These are phyloP conservation scores for Alligator sinensis DNA, from an alignment of 2,113 vertebrate genomes.

Conservation along the genomic window DNA sequence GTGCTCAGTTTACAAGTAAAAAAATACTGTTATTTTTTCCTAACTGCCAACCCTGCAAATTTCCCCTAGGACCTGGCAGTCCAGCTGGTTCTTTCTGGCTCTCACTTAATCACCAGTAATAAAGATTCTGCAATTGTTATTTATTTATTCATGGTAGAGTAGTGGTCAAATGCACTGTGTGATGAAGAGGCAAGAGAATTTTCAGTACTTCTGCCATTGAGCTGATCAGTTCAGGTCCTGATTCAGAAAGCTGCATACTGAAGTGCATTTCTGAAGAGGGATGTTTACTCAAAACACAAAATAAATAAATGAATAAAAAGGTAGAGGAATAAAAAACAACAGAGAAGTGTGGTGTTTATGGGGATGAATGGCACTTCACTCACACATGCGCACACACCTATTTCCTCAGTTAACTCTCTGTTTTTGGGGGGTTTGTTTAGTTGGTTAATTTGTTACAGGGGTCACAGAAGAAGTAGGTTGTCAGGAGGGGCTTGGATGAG, in stretches of 20 bases:
- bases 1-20: fast-evolving
- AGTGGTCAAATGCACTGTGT: background rate
- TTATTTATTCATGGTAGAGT: background rate
- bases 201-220: background rate
- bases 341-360: background rate
- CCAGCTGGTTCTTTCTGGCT: background rate
- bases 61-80: background rate
- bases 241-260: background rate
- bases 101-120: fast-evolving
- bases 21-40: background rate
- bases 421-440: background rate
- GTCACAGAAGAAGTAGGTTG: background rate
- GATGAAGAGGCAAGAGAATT: background rate
- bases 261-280: background rate
- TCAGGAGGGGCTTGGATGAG: background rate
- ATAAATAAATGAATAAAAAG: background rate
- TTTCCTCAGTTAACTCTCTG: too few species aligned
- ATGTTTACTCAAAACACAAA: background rate
- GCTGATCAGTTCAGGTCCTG: background rate
- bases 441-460: background rate
- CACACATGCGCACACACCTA: too few species aligned
- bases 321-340: background rate
- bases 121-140: background rate
- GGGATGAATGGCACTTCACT: background rate
- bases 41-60: fast-evolving